phyloP scores from a whole-genome alignment of 2,113 vertebrate genomes.

The Panthera uncia region DNA sequence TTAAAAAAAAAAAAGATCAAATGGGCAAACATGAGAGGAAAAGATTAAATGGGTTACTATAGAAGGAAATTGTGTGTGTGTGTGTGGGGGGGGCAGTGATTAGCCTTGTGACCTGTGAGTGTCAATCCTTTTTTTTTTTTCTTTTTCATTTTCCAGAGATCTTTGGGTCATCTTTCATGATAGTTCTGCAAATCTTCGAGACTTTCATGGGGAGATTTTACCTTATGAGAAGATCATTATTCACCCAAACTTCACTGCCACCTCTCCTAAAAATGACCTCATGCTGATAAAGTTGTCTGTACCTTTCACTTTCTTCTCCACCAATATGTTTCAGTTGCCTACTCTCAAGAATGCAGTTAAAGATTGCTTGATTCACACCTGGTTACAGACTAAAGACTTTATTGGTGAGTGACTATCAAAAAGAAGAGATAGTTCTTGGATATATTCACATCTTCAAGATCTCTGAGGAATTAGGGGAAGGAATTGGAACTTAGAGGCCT shows the following conservation, averaged over 20 bases:
- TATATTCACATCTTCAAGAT: neutral
- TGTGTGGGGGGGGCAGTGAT: neutral
- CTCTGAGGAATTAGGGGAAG: neutral
- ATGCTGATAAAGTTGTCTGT: slow-evolving; percentile 54
- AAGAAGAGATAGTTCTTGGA: neutral
- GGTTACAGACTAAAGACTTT: neutral
- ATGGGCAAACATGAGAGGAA: neutral
- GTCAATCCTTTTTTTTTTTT: neutral
- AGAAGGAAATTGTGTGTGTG: neutral
- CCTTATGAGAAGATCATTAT: slow-evolving; percentile 39
- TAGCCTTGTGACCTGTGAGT: neutral
- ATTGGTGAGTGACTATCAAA: slow-evolving; percentile 20
- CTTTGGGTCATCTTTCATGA: slow-evolving; percentile 20
- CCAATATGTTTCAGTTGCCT: neutral
- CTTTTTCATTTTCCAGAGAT: slow-evolving; percentile 9
- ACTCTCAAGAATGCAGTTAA: neutral
- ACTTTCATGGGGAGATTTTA: neutral
- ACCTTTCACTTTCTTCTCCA: neutral
- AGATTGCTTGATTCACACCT: slow-evolving; percentile 27
- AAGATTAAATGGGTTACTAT: neutral
- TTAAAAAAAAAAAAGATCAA: neutral
- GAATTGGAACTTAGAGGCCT: neutral
- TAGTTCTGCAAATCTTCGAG: neutral
- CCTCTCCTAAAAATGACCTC: slow-evolving; percentile 42
- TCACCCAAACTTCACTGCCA: slow-evolving; percentile 38